Evolutionary conservation across 2,797 vertebrate genomes (phyloP), one percentile per base, ranked within the genome.

Genomic region (Enteromius treurensis): DNA sequence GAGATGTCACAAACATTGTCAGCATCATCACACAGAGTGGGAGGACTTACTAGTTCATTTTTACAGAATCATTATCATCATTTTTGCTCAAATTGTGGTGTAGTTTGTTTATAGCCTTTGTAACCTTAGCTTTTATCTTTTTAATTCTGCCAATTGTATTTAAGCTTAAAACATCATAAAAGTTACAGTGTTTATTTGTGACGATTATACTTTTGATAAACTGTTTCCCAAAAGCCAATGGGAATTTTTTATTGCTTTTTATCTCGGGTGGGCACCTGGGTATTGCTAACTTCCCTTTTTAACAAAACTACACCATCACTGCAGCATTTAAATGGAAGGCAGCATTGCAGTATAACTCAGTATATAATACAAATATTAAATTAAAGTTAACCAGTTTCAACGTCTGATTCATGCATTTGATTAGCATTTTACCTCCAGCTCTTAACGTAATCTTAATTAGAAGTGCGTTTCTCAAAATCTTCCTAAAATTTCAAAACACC

Each of bases 401-500:
- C 10, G 5, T 79, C 45, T 78, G 40, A 51, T 79, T 79, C 26
- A 67, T 51, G 19, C 49, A 45, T 76, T 55, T 68, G 17, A 68
- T 82, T 82, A 58, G 49, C 81, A 82, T 77, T 68, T 82, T 67
- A 80, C 77, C 19, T 71, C 42, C 55, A 76, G 70, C 64, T 76
- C 29, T 49, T 79, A 45, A 21, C 32, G 23, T 74, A 60, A 69
- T 51, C 53, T 76, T 83, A 80, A 86, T 83, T 79, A 86, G 71
- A 69, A 76, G 13, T 62, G 26, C 34, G 4, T 71, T 49, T 58
- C 64, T 68, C 19, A 45, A 47, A 82, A 65, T 75, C 73, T 68
- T 55, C 11, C 81, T 42, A 47, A 67, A 58, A 77, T 77, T 76
- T 26, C 34, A 82, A 65, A 68, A 76, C 81, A 82, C 17, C 73